These are phyloP conservation scores for Pardosa pseudoannulata DNA, from an alignment of 2,888 invertebrate species.

Conservation along the genomic window DNA sequence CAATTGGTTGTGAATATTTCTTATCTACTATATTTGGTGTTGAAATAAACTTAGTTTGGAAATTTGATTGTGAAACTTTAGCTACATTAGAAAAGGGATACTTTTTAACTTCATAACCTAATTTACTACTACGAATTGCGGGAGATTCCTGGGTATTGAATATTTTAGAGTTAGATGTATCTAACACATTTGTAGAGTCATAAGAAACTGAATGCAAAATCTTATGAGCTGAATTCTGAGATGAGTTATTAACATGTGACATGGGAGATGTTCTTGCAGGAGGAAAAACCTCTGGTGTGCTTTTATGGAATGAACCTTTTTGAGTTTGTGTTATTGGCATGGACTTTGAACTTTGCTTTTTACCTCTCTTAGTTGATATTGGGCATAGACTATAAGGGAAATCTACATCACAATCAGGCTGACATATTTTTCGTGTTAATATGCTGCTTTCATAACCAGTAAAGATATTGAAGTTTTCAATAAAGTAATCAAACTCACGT, in stretches of 20 bases:
- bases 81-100: neutral
- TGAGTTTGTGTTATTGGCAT: too few species aligned
- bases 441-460: neutral
- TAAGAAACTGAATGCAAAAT: too few species aligned
- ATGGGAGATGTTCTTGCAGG: too few species aligned
- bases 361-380: too few species aligned
- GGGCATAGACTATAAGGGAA: neutral
- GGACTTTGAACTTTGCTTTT: too few species aligned
- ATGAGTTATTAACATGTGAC: too few species aligned
- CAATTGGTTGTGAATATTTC: neutral
- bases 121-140: neutral
- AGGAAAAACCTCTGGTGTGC: too few species aligned
- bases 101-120: neutral
- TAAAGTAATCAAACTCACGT: neutral
- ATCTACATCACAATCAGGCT: neutral
- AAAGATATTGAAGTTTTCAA: neutral
- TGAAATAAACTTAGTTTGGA: neutral
- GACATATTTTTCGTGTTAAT: neutral
- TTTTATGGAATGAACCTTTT: too few species aligned
- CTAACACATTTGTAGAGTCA: too few species aligned
- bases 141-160: too few species aligned
- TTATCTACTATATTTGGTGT: neutral
- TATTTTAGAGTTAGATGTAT: too few species aligned
- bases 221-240: too few species aligned
- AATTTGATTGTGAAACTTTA: neutral